These are phyloP conservation scores for Drosophila paracracens DNA, from an alignment of 2,888 invertebrate genomes.

Conservation along the genomic window DNA sequence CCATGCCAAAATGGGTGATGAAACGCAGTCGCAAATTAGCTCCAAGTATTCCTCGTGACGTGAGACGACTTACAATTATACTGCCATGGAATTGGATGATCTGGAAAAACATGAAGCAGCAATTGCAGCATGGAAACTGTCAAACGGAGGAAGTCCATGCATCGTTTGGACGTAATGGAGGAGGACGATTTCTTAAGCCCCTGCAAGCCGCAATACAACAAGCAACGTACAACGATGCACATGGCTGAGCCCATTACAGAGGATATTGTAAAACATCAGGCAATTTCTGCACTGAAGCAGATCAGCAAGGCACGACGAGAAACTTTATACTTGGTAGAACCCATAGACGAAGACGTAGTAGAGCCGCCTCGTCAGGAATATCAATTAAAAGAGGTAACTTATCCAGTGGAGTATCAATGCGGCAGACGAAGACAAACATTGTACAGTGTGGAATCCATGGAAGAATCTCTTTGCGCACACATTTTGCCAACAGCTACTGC, in stretches of 20 bases:
- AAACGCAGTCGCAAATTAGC: slow-evolving; percentile 64
- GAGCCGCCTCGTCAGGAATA: background rate
- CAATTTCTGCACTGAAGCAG: background rate
- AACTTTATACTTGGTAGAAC: slow-evolving; percentile 26
- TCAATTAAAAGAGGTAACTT: background rate
- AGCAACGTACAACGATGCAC: slow-evolving; percentile 20
- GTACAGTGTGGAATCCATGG: slow-evolving; percentile 19
- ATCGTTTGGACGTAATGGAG: slow-evolving; percentile 7
- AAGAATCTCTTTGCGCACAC: slow-evolving; percentile 15
- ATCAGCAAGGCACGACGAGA: slow-evolving; percentile 6
- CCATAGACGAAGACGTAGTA: slow-evolving; percentile 17
- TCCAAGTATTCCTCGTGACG: slow-evolving; percentile 57
- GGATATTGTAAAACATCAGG: background rate
- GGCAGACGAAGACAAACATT: slow-evolving; percentile 27
- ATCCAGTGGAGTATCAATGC: background rate
- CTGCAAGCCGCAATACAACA: background rate
- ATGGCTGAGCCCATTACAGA: slow-evolving; percentile 11
- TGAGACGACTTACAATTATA: slow-evolving; percentile 55
- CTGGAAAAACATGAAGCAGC: slow-evolving; percentile 41
- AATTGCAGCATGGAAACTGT: slow-evolving; percentile 19
- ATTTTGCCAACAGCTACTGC: background rate
- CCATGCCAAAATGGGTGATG: slow-evolving; percentile 70
- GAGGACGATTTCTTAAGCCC: background rate
- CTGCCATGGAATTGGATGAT: slow-evolving; percentile 56
- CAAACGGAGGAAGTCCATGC: slow-evolving; percentile 14